phyloP scores from a whole-genome alignment of 2,888 invertebrate genomes.

The Clunio marinus region DNA sequence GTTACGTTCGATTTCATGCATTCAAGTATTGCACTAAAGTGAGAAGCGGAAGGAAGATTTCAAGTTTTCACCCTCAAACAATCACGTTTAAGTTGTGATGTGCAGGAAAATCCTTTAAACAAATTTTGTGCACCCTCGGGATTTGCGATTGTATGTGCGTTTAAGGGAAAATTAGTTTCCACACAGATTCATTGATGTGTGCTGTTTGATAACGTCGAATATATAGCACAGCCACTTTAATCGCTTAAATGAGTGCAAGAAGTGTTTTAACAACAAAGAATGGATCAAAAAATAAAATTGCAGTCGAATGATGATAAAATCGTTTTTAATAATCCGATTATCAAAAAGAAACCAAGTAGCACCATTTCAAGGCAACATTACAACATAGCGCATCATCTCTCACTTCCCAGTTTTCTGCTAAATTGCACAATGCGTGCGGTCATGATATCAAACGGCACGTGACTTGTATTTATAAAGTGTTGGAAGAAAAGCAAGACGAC shows the following conservation, averaged over 20 bases:
- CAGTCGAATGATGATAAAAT: conserved; percentile 35
- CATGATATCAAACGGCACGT: conserved; percentile 35
- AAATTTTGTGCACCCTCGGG: conserved; percentile 8
- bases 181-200: conserved; percentile 38
- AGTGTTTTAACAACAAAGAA: background rate
- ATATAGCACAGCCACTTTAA: conserved; percentile 33
- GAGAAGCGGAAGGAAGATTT: conserved; percentile 10
- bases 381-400: background rate
- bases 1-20: background rate
- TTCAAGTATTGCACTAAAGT: too few species aligned
- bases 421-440: conserved; percentile 39
- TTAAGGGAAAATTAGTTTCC: conserved; percentile 33
- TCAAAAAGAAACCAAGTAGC: background rate
- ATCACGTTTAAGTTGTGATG: background rate
- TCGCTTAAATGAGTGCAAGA: conserved; percentile 39
- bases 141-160: background rate
- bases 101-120: conserved; percentile 27
- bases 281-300: too few species aligned
- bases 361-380: background rate
- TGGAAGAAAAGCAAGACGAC: background rate
- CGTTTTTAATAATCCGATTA: conserved; percentile 38
- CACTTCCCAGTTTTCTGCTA: conserved; percentile 13
- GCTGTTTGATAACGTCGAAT: conserved; percentile 9
- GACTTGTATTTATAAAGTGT: conserved; percentile 36
- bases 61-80: conserved; percentile 5